Base-by-base conservation (phyloP, 64 coral and sea anemone species). In the Montipora capricornis region DNA sequence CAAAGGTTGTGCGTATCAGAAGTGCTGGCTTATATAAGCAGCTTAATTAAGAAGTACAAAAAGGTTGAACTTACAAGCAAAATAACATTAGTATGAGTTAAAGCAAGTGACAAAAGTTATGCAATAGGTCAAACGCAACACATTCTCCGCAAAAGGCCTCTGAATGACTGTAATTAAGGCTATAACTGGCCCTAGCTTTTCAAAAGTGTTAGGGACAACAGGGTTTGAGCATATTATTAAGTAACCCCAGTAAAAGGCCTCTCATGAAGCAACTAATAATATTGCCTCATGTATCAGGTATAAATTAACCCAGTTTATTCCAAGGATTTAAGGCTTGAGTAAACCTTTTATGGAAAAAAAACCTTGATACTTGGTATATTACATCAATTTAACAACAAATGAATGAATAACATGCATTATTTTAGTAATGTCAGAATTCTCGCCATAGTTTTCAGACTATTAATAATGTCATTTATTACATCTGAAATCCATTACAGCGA, bases 391-490 rank as follows among this genome's bases (percentile, higher is more conserved):
- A 66, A 66, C 61, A 66, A 66, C 61, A 66, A 26, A 26, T 26
- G 24, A 66, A 66, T 66, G 61, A 66, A 66, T 16, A 14, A 10
- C 61, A 66, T 66, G 61, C 61, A 66, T 66, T 66, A 66, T 66
- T 66, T 66, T 66, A 16, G 61, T 66, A 66, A 66, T 66, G 15
- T 66, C 61, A 66, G 61, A 66, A 66, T 66, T 66, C 61, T 66
- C 15, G 9, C 61, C 15, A 66, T 66, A 66, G 61, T 66, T 66
- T 66, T 66, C 61, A 66, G 61, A 16, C 61, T 66, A 66, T 66
- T 66, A 66, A 66, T 66, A 66, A 66, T 66, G 61, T 66, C 61
- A 66, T 66, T 66, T 66, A 66, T 66, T 66, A 66, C 61, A 66
- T 66, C 61, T 66, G 61, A 66, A 66, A 66, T 66, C 61, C 61